These are phyloP conservation scores for Mycteria americana DNA, from an alignment of 2,797 vertebrate species.

Conservation along the genomic window DNA sequence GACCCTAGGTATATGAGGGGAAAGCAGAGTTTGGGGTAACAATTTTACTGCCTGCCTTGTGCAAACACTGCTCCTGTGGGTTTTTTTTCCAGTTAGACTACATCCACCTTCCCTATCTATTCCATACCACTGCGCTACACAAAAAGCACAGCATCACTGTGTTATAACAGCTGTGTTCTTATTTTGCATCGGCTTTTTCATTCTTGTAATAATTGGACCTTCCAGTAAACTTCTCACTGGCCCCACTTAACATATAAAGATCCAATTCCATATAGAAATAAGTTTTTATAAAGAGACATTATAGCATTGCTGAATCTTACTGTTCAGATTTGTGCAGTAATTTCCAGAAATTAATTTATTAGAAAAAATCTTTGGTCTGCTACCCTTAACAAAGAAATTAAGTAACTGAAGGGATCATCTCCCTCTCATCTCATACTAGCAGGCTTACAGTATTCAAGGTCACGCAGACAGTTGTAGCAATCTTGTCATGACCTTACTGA, in stretches of 20 bases:
- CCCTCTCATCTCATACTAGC: neutral
- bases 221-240: neutral
- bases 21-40: neutral
- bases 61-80: neutral
- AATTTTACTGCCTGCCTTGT: neutral
- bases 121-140: neutral
- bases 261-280: neutral
- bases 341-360: neutral
- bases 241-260: neutral
- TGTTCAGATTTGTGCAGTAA: neutral
- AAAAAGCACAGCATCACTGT: neutral
- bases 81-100: neutral
- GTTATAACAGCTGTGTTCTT: neutral
- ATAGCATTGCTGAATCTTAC: neutral
- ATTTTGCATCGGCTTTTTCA: neutral
- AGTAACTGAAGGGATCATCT: neutral
- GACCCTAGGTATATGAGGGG: neutral
- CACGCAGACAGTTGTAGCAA: neutral
- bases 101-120: neutral
- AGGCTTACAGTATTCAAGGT: neutral
- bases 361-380: neutral
- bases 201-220: neutral
- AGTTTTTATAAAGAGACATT: neutral
- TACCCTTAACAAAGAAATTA: neutral
- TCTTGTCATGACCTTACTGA: neutral